These are phyloP conservation scores for Sceloporus tristichus DNA, from an alignment of 2,113 vertebrate species.

Conservation along the genomic window DNA sequence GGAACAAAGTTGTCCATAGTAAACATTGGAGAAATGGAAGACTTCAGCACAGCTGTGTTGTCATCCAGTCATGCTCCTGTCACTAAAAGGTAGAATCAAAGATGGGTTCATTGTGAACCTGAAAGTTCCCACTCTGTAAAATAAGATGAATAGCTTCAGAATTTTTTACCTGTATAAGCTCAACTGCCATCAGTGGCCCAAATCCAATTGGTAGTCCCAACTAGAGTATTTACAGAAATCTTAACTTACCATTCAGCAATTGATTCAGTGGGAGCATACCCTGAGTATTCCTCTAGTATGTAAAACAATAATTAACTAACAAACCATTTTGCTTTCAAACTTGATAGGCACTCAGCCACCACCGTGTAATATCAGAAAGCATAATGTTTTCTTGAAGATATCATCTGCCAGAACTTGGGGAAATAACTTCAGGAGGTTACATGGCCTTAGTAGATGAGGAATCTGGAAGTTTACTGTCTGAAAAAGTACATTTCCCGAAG, in stretches of 20 bases:
- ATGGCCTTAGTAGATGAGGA: no score
- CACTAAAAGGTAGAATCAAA: neutral
- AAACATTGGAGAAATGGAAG: neutral
- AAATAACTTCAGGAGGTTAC: no score
- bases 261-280: neutral
- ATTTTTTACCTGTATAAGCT: neutral
- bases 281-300: neutral
- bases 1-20: neutral
- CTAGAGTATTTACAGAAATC: no score
- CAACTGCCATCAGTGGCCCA: neutral
- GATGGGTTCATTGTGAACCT: neutral
- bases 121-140: neutral
- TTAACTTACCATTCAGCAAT: no score
- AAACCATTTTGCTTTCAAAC: neutral
- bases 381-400: no score
- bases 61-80: neutral
- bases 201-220: no score
- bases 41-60: no score
- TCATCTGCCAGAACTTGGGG: no score
- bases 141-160: no score
- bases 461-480: no score
- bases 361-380: neutral
- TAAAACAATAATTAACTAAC: neutral
- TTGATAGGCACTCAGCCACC: neutral
- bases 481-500: no score